These are phyloP conservation scores for Pseudachorutes palmiensis DNA, from an alignment of 1,140 invertebrate species.

Conservation along the genomic window DNA sequence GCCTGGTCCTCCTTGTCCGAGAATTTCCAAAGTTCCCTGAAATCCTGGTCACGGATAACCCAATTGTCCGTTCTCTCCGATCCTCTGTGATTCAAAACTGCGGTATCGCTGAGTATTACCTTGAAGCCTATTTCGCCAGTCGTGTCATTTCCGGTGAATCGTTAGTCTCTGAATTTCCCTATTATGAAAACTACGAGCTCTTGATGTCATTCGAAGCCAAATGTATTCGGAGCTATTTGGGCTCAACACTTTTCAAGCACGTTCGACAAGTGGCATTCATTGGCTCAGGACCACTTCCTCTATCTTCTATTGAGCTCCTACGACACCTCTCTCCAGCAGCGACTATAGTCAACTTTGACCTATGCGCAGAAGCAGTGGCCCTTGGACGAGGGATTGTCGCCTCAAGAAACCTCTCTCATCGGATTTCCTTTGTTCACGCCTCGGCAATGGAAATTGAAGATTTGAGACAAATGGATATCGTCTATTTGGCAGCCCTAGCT, in stretches of 20 bases:
- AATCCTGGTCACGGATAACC: background rate
- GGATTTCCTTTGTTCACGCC: background rate
- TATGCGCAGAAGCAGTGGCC: background rate
- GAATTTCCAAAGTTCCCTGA: background rate
- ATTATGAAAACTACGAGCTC: slow-evolving; percentile 12
- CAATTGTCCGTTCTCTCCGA: background rate
- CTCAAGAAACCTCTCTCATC: background rate
- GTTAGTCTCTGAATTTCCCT: background rate
- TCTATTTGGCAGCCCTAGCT: slow-evolving; percentile 6
- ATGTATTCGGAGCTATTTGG: background rate
- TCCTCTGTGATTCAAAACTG: background rate
- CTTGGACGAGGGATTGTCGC: background rate
- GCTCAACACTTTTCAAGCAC: background rate
- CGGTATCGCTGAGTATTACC: slow-evolving; percentile 1
- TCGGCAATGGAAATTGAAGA: slow-evolving; percentile 3
- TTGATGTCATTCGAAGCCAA: slow-evolving; percentile 4
- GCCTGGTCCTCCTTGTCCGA: slow-evolving; percentile 7
- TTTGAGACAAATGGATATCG: background rate
- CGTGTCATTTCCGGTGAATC: background rate
- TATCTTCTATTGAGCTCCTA: background rate
- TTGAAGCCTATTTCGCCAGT: background rate
- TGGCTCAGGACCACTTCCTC: slow-evolving; percentile 8
- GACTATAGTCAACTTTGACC: slow-evolving; percentile 6
- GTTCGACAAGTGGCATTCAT: slow-evolving; percentile 2
- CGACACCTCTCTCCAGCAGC: background rate